Evolutionary conservation across 2,797 vertebrate species (phyloP), one percentile per base, ranked within the genome.

Genomic region (Sternarchorhynchus goeldii): DNA sequence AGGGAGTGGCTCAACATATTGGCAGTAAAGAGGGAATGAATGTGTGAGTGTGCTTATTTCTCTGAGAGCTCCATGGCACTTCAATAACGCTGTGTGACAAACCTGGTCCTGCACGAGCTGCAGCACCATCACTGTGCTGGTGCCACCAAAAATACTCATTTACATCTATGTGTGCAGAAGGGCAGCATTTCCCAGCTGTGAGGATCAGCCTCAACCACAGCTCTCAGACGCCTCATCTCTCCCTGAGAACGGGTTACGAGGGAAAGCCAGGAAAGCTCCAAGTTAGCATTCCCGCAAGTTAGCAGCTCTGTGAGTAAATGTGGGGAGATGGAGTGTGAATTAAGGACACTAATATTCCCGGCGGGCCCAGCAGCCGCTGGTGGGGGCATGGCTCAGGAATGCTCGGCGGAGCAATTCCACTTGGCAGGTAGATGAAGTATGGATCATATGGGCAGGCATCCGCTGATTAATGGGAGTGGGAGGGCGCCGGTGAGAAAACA

Each of bases 391-490:
- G 83, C 80, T 85, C 84, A 88, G 86, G 88, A 89, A 88, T 88
- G 87, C 82, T 76, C 64, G 50, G 87, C 73, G 80, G 88, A 86
- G 90, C 84, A 56, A 86, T 87, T 88, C 90, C 76, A 74, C 76
- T 87, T 91, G 91, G 89, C 90, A 92, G 90, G 90, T 89, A 92
- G 90, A 93, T 91, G 90, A 91, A 92, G 88, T 89, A 87, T 88
- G 85, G 87, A 91, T 91, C 89, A 90, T 87, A 88, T 65, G 10
- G 86, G 83, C 85, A 79, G 85, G 88, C 71, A 78, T 80, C 67
- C 83, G 84, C 86, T 92, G 91, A 93, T 92, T 91, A 90, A 93
- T 92, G 89, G 76, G 60, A 73, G n/a, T 68, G 78, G 85, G 86
- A 86, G 88, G 76, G 71, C 81, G 85, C 74, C 56, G 86, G 81